phyloP scores from a whole-genome alignment of 2,797 vertebrate genomes.

The Rhadinocentrus ornatus region DNA sequence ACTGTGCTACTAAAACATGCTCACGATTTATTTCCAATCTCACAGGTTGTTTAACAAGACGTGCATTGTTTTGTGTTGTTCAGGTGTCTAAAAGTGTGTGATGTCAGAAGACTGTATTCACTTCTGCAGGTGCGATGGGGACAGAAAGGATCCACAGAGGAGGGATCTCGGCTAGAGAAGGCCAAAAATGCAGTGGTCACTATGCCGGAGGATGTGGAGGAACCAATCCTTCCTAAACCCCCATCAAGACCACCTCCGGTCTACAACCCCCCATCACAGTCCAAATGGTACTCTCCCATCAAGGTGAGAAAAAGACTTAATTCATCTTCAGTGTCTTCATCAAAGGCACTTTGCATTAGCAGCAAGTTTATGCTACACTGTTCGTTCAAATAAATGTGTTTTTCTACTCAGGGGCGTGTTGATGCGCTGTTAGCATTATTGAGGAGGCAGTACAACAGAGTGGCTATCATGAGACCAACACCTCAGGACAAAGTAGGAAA shows the following conservation, averaged over 20 bases:
- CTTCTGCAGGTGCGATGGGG: conserved; percentile 93
- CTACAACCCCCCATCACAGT: conserved; percentile 76
- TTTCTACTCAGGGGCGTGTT: conserved; percentile 86
- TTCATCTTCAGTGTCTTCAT: neutral
- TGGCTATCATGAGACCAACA: conserved; percentile 95
- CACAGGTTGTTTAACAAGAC: neutral
- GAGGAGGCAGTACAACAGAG: conserved; percentile 90
- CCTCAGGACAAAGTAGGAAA: conserved; percentile 89
- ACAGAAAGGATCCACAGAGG: conserved; percentile 96
- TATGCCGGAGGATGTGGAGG: conserved; percentile 88
- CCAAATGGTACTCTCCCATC: conserved; percentile 97
- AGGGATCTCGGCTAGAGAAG: conserved; percentile 93
- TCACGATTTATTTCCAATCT: neutral
- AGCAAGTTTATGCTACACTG: no score
- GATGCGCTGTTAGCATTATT: conserved; percentile 93
- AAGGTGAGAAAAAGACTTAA: conserved; percentile 82
- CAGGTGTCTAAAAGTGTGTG: neutral
- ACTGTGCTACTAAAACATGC: neutral
- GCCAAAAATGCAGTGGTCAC: conserved; percentile 96
- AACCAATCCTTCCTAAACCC: conserved; percentile 77
- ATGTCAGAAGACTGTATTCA: neutral
- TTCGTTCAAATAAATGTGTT: neutral
- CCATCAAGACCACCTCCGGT: conserved; percentile 83
- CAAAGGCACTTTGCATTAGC: neutral
- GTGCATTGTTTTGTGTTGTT: neutral